Base-by-base conservation (phyloP, 2,797 vertebrate species). In the Helostoma temminkii region DNA sequence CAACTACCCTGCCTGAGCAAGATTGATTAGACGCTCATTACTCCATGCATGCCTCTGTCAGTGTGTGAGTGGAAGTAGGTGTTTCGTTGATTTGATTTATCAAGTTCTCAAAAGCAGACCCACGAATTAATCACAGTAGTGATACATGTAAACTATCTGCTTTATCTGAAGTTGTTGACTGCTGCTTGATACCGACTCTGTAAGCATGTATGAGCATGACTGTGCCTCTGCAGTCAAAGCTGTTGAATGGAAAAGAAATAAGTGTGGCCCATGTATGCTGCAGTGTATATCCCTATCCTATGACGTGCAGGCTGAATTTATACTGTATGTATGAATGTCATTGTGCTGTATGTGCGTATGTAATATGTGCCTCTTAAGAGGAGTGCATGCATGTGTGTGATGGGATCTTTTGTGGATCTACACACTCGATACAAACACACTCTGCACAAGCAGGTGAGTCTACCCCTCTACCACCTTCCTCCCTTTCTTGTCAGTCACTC, bases 71-170 rank as follows among this genome's bases (percentile, higher is more conserved):
- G 66, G 57, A 70, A 67, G 82, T 84, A 67, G 79, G 79, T 61
- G 81, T 88, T 86, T 86, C 81, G 76, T 81, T 88, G 64, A 82
- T 90, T 89, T 88, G 83, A 91, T 92, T 90, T 87, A 88, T 90
- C 80, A 90, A 91, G 77, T 72, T 81, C 39, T 89, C 77, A 70
- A 80, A 86, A 86, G 76, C 72, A 76, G 73, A 73, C 62, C 59
- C 28, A 67, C 41, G 74, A 87, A 90, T 87, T 90, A 89, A 90
- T 90, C 77, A 42, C 76, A 15, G 67, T 71, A 39, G 82, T 83
- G 78, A 86, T 90, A 65, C 41, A 54, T 59, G 84, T 75, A 76
- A 41, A 81, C 55, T 78, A 65, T 88, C 83, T 61, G 67, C 85
- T 71, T 70, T 55, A 72, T 86, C 69, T 76, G 59, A 80, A 76